A percentile compares a stretch with the other conserved stretches of the same genome.
Evolutionary conservation across 2,797 vertebrate species (phyloP).

Genomic region (Amazona ochrocephala): DNA sequence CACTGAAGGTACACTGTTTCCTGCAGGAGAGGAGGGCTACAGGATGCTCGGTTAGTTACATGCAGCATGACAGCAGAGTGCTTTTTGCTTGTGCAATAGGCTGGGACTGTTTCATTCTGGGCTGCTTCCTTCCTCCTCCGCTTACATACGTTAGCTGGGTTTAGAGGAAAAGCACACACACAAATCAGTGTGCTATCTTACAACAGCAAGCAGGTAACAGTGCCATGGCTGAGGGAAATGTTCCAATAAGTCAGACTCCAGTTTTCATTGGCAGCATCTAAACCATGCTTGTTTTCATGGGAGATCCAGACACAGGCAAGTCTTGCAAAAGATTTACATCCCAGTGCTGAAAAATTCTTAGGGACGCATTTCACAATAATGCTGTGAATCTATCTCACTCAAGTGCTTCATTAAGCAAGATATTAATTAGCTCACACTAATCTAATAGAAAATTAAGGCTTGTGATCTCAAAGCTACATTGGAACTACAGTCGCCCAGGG

Average conservation of each 20-base stretch:
- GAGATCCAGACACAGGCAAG: neutral
- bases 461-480: conserved; percentile 45
- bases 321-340: neutral
- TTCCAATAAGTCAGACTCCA: neutral
- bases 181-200: neutral
- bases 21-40: neutral
- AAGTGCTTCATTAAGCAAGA: conserved; percentile 17
- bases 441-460: conserved; percentile 64
- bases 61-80: neutral
- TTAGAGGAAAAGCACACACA: neutral
- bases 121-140: neutral
- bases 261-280: neutral
- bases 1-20: neutral
- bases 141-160: neutral
- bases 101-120: neutral
- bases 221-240: neutral
- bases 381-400: neutral
- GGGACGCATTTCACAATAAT: neutral
- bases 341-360: neutral
- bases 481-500: conserved; percentile 6
- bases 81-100: neutral
- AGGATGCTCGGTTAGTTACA: neutral
- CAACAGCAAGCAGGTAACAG: neutral
- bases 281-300: neutral
- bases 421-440: conserved; percentile 1